Base-by-base conservation (phyloP, 2,888 invertebrate genomes). In the Sphecodes monilicornis region DNA sequence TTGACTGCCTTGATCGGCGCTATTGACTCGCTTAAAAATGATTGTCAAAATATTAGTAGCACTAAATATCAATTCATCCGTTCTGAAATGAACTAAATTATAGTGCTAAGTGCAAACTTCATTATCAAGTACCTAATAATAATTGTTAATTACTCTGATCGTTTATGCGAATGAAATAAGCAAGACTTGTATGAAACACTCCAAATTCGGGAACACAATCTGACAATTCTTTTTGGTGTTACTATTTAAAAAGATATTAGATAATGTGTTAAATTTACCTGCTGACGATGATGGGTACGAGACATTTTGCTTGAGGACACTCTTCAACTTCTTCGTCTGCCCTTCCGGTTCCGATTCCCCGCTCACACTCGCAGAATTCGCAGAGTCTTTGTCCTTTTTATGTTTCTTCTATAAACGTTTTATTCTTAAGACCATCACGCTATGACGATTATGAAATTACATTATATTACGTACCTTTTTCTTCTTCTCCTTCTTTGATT, bases 261-360 rank as follows among this genome's bases (percentile, higher is more conserved):
- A 0, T 22, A 29, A 0, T n/a, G 18, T 32, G 36, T 39, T 8
- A 64, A 26, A 74, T 26, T 78, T 86, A 91, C 91, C 86, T 78
- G 86, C 66, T 4, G 89, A 88, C 13, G 91, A 88, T 13, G 91
- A 84, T 50, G 90, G 85, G 81, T 90, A 87, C 50, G 86, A 54
- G 16, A 88, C 79, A 29, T 88, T 91, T 39, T 85, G 85, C 50
- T 88, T 92, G 18, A 93, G 82, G 26, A 93, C 91, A 80, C 93
- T 93, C 64, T 93, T 94, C 5, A 93, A 74, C 83, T 91, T 94
- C 75, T 92, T 94, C 68, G 89, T 93, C 78, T 84, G 90, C 11
- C 78, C 89, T 74, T 92, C 92, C 3, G 85, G 78, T 46, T 90
- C 92, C 5, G 91, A 90, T 43, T 91, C 85, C 69, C 90, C 88